Evolutionary conservation across 2,113 vertebrate species (phyloP), one percentile per base, ranked within the genome.

Genomic region (Oostethus manadensis): DNA sequence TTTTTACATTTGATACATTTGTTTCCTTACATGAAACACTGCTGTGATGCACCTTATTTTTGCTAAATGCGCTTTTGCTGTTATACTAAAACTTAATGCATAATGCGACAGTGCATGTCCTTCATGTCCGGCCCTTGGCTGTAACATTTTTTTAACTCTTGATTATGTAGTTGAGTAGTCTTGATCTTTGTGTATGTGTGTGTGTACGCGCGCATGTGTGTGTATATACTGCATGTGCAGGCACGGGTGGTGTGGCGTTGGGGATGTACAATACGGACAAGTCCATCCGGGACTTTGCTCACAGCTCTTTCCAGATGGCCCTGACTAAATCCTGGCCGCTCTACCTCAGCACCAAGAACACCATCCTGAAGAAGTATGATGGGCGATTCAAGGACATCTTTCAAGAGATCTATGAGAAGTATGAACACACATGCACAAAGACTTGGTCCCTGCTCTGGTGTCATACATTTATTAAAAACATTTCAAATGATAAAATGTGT

Each of bases 291-390:
- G 94, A 98, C 53, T 99, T 99, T 82, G 97, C 95, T n/a, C 96
- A 96, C 80, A 98, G 97, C 86, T 99, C 96, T 70, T 96, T 99
- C 85, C 94, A 96, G 78, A 94, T 98, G 93, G 96, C 91, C 3
- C 69, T 99, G 68, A 76, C 82, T 26, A 98, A 98, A 88, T 77
- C 61, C 29, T 96, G 93, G 92, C 92, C 94, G 1, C 88, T 99
- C 23, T 99, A 98, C 78, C 92, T 99, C 89, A 99, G 96, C 90
- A 99, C 97, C 77, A 99, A 98, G 78, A 99, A 98, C 85, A 99
- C 97, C 53, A 98, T 99, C 79, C 91, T 99, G 75, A 99, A 99
- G 89, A 94, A 89, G 85, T 98, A 99, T 0, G 97, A 99, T 50
- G 96, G 96, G 0, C 92, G 94, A 67, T 99, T 99, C 84, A 99